phyloP scores from a whole-genome alignment of 2,113 vertebrate genomes.

The Corythornis cristatus region DNA sequence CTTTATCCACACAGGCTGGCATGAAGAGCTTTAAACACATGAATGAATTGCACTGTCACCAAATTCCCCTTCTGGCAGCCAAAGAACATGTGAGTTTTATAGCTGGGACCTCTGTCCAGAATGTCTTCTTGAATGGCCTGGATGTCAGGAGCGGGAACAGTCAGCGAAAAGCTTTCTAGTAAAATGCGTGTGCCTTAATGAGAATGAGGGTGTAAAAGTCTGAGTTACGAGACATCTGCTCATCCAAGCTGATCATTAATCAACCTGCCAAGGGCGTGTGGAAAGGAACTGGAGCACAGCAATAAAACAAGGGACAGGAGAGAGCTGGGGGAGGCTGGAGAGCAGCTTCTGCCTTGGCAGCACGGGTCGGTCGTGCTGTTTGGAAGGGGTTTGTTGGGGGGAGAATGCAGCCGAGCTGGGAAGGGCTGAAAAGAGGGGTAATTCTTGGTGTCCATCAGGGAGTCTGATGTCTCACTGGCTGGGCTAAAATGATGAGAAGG shows the following conservation, averaged over 20 bases:
- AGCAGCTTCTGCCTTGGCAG: neutral
- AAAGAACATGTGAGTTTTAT: constrained; percentile 18
- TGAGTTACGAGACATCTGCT: neutral
- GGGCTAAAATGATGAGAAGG: neutral
- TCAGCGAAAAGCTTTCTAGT: constrained; percentile 14
- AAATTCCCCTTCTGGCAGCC: neutral
- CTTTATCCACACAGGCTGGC: constrained; percentile 14
- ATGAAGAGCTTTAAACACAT: constrained; percentile 31
- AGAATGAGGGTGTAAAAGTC: neutral
- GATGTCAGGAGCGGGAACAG: neutral
- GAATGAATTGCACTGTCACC: constrained; percentile 41
- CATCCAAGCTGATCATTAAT: neutral
- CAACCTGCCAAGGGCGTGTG: neutral
- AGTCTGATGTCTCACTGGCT: neutral
- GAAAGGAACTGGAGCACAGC: neutral
- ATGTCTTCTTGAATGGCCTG: neutral
- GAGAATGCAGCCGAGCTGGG: neutral
- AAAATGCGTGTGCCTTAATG: neutral
- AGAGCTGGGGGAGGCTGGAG: accelerated
- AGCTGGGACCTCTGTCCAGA: neutral
- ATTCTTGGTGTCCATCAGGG: neutral
- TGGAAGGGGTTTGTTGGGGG: neutral
- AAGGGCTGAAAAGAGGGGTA: neutral
- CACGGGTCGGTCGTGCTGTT: neutral
- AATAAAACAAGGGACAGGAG: neutral